phyloP scores from a whole-genome alignment of 2,888 invertebrate species.

The Chelonus formosanus region DNA sequence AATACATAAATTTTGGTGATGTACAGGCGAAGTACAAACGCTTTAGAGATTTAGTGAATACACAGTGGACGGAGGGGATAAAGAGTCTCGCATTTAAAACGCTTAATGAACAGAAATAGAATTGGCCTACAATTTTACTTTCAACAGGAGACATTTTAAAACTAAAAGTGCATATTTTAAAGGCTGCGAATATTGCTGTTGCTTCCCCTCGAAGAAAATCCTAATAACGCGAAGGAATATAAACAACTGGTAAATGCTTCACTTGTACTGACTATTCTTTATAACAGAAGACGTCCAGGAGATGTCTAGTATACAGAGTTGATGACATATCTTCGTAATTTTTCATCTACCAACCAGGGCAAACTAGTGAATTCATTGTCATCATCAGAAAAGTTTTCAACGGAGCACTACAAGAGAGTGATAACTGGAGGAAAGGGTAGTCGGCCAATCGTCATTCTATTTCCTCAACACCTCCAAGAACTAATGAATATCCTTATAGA shows the following conservation, averaged over 20 bases:
- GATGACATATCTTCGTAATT: conserved; percentile 4
- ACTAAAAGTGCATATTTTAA: background rate
- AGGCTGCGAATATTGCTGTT: background rate
- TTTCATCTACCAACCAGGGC: conserved; percentile 8
- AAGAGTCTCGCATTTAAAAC: conserved; percentile 7
- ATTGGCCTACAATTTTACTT: background rate
- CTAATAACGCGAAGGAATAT: conserved; percentile 2
- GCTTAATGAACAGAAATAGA: conserved; percentile 3
- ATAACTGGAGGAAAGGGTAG: conserved; percentile 14
- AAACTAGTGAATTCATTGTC: conserved; percentile 7
- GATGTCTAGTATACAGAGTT: conserved; percentile 6
- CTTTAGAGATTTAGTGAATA: too few relatives aligned
- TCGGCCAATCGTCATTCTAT: conserved; percentile 8
- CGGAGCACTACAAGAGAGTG: conserved; percentile 10
- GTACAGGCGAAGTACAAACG: too few relatives aligned
- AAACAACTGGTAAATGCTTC: conserved; percentile 8
- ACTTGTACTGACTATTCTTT: conserved; percentile 1
- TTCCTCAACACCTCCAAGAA: conserved; percentile 4
- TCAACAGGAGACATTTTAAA: conserved; percentile 3
- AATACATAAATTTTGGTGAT: too few relatives aligned
- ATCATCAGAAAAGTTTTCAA: conserved; percentile 4
- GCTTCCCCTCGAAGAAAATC: background rate
- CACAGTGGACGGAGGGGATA: conserved; percentile 1
- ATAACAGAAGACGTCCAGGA: conserved; percentile 6
- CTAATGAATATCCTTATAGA: background rate